A percentile compares a stretch with the other conserved stretches of the same genome.
Conservation (phyloP, 1,140 invertebrate species). For the Heliconius himera region DNA sequence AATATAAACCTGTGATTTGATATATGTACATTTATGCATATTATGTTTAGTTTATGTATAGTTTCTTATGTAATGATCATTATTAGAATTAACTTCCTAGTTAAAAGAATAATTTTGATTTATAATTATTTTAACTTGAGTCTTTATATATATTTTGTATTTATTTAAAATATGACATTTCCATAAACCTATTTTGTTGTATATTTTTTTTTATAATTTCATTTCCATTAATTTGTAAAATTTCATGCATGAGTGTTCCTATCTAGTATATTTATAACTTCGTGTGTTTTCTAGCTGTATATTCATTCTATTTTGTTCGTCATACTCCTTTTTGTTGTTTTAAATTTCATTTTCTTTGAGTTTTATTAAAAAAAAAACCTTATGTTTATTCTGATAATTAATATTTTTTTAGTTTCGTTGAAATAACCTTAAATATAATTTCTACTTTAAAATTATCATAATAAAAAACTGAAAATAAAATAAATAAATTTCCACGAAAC, state of each 20-base stretch:
- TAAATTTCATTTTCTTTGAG: constrained; percentile 12
- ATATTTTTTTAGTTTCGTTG: constrained; percentile 15
- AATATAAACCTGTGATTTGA: background rate
- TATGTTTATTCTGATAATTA: background rate
- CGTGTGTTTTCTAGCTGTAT: constrained; percentile 18
- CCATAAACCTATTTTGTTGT: background rate
- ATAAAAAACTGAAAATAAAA: background rate
- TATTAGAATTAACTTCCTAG: background rate
- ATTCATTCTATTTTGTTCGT: constrained; percentile 1
- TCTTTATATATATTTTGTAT: no score
- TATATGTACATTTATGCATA: constrained; percentile 1
- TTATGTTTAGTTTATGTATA: background rate
- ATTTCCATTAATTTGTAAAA: background rate
- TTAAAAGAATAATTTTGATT: no score
- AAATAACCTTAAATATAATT: background rate
- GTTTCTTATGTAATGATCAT: background rate
- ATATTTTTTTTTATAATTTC: background rate
- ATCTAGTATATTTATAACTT: constrained; percentile 19
- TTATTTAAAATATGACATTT: background rate
- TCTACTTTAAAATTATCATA: background rate
- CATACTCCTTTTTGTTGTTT: constrained; percentile 14
- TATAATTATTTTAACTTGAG: no score
- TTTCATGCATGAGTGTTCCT: constrained; percentile 29
- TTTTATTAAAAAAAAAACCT: constrained; percentile 1
- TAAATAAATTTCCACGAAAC: background rate